Evolutionary conservation across 2,113 vertebrate species (phyloP), one percentile per base, ranked within the genome.

Genomic region (Ceratotherium simum): DNA sequence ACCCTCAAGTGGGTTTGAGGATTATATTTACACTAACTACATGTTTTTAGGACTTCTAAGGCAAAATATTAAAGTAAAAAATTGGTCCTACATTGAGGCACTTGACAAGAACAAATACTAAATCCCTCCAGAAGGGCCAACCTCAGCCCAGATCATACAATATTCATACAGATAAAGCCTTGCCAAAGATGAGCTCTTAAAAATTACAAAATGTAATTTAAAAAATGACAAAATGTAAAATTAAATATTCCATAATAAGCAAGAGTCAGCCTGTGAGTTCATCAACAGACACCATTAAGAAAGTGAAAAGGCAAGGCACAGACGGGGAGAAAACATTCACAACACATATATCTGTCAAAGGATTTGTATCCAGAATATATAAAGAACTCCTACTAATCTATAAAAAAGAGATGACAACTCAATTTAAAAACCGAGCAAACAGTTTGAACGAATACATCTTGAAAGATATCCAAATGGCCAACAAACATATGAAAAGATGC

Each of bases 41-140:
- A 72, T 75, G 10, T 65, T 75, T 75, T 94, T 64, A 90, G 79
- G 36, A 56, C 0, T 25, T 94, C 81, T 25, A 93, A 84, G 72
- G 2, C 72, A 79, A 87, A 94, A 95, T 31, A 92, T 85, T 87
- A 82, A 87, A 85, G n/a, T 72, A 75, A 96, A 76, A 76, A 25
- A 65, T 14, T 73, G 42, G 29, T 88, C 56, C 29, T 72, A 39
- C 31, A 51, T 69, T 36, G 33, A 92, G 82, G 46, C 31, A 31
- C 90, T 92, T 88, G 31, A 84, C 27, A 80, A 90, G 51, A 96
- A 13, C n/a, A 95, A 97, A 62, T 46, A 69, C 25, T 73, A 93
- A 91, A 39, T 6, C 64, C 83, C 82, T 78, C 75, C 79, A 46
- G 46, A 67, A 2, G 18, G 48, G 25, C 72, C 3, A 96, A 56